These are phyloP conservation scores for Rhorus exstirpatorius DNA, from an alignment of 2,888 invertebrate genomes.

Conservation along the genomic window DNA sequence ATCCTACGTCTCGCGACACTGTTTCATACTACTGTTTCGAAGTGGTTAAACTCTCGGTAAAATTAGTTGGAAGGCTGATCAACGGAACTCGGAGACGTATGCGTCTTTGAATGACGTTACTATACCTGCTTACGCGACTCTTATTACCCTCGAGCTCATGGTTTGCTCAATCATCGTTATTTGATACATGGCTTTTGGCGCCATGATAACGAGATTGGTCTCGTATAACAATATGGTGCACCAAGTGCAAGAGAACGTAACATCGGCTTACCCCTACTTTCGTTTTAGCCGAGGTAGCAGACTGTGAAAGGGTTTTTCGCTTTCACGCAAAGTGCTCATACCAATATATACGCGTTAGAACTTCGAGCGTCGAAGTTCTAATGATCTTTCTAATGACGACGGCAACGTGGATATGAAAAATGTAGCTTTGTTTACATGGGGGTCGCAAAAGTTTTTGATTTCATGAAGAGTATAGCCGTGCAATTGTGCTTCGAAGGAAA, in stretches of 20 bases:
- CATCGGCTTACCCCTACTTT: not conserved
- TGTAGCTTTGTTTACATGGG: no score
- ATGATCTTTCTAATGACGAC: no score
- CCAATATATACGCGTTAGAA: no score
- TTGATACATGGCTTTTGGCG: not conserved
- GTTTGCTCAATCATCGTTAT: not conserved
- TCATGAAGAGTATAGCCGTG: no score
- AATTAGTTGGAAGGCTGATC: slow-evolving; percentile 4
- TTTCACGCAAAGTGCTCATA: no score
- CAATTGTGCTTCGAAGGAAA: no score
- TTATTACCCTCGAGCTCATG: not conserved
- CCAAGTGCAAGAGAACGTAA: not conserved
- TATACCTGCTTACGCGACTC: slow-evolving; percentile 7
- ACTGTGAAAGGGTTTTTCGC: no score
- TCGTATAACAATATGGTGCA: not conserved
- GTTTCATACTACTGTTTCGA: not conserved
- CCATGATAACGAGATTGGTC: not conserved
- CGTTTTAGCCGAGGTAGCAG: no score
- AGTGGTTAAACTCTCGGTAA: not conserved
- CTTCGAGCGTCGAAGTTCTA: no score
- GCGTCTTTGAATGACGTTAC: slow-evolving; percentile 12
- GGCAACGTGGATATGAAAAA: no score
- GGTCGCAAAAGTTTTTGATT: no score
- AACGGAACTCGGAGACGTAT: not conserved
- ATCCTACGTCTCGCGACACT: not conserved